phyloP scores from a whole-genome alignment of 2,797 vertebrate species.

The Lophius americanus region DNA sequence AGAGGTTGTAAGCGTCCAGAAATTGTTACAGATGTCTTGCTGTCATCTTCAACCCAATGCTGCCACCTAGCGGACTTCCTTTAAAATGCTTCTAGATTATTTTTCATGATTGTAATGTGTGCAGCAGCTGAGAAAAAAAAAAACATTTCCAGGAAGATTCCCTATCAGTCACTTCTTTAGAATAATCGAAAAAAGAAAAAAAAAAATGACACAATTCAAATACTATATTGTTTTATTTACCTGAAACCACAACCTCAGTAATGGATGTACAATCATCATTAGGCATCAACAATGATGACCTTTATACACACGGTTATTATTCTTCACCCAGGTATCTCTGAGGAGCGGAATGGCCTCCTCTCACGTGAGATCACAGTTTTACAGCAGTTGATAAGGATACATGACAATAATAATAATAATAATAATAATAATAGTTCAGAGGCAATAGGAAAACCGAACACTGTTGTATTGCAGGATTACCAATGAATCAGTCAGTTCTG shows the following conservation, averaged over 20 bases:
- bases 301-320: conserved; percentile 67
- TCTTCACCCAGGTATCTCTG: conserved; percentile 58
- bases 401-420: conserved; percentile 37
- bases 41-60: conserved; percentile 25
- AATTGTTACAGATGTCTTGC: conserved; percentile 15
- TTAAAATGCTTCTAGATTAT: too few species aligned
- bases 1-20: conserved; percentile 8
- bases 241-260: conserved; percentile 79
- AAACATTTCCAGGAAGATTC: not conserved
- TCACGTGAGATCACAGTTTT: conserved; percentile 78
- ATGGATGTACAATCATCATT: conserved; percentile 78
- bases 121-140: too few species aligned
- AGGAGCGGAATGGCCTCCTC: conserved; percentile 52
- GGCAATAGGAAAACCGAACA: conserved; percentile 64
- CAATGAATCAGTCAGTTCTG: conserved; percentile 55
- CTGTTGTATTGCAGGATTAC: conserved; percentile 71
- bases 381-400: conserved; percentile 77
- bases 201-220: conserved; percentile 44
- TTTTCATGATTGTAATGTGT: too few species aligned
- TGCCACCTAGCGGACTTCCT: conserved; percentile 52
- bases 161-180: not conserved
- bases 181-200: not conserved
- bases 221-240: conserved; percentile 78
- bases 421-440: conserved; percentile 56
- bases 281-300: conserved; percentile 63